These are phyloP conservation scores for Platorchestia sp. DNA, from an alignment of 1,140 invertebrate genomes.

Conservation along the genomic window DNA sequence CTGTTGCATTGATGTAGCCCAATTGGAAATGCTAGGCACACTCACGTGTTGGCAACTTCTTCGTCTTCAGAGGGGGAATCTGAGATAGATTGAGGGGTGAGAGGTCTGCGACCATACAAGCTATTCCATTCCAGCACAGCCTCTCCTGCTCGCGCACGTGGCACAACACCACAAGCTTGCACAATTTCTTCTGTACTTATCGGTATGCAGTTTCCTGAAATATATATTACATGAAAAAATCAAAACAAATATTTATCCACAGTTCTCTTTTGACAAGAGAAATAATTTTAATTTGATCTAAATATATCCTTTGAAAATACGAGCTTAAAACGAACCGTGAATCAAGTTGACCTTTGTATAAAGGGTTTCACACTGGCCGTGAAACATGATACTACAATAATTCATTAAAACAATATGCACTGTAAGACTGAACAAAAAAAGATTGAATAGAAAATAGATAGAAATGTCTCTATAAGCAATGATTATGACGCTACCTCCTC, in stretches of 20 bases:
- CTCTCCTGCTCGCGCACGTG: background rate
- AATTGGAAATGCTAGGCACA: background rate
- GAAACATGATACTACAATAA: too few relatives aligned
- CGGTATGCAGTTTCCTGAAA: constrained; percentile 36
- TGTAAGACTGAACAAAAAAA: too few relatives aligned
- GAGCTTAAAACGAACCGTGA: too few relatives aligned
- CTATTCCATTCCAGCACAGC: constrained; percentile 1
- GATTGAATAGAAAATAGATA: too few relatives aligned
- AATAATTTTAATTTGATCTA: too few relatives aligned
- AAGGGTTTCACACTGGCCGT: too few relatives aligned
- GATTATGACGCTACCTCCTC: too few relatives aligned
- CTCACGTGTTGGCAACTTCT: constrained; percentile 14
- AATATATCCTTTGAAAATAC: too few relatives aligned
- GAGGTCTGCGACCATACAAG: background rate
- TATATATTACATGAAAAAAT: background rate
- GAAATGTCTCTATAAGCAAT: too few relatives aligned
- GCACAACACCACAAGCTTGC: background rate
- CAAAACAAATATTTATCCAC: background rate
- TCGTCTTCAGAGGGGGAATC: constrained; percentile 37
- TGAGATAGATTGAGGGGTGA: constrained; percentile 16
- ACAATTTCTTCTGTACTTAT: background rate
- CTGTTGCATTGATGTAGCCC: background rate
- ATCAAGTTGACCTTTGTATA: too few relatives aligned
- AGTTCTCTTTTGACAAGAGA: too few relatives aligned
- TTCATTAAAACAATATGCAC: too few relatives aligned